These are phyloP conservation scores for Aphelenchoides besseyi DNA, from an alignment of 1,140 invertebrate genomes.

Conservation along the genomic window DNA sequence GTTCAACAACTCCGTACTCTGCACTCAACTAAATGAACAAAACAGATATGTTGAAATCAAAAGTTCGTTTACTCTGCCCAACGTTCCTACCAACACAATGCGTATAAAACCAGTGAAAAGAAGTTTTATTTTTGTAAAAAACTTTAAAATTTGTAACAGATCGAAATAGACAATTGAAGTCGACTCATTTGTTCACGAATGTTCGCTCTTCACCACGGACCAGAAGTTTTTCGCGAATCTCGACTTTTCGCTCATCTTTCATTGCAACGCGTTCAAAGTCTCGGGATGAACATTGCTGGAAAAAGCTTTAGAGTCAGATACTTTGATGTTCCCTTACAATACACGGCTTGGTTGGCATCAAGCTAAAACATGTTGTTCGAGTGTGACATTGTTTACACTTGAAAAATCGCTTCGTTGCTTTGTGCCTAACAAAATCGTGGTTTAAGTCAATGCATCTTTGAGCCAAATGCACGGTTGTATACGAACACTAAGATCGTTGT, in stretches of 20 bases:
- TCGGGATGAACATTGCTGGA: slow-evolving; percentile 26
- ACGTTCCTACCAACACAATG: no score
- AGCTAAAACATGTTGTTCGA: slow-evolving; percentile 32
- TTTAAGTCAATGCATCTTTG: slow-evolving; percentile 22
- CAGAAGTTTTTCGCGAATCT: slow-evolving; percentile 40
- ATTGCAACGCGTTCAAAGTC: slow-evolving; percentile 52
- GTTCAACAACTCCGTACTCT: no score
- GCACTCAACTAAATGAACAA: no score
- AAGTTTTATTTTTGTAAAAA: no score
- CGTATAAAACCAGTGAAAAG: no score
- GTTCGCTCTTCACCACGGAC: slow-evolving; percentile 50
- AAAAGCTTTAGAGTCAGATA: neutral
- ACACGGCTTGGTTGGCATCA: slow-evolving; percentile 48
- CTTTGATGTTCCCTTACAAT: slow-evolving; percentile 27
- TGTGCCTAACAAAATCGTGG: slow-evolving; percentile 37
- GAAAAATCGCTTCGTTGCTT: slow-evolving; percentile 47
- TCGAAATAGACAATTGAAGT: neutral
- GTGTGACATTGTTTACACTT: slow-evolving; percentile 39
- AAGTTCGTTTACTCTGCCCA: no score
- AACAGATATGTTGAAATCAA: no score
- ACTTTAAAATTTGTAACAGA: no score
- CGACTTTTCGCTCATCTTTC: slow-evolving; percentile 52
- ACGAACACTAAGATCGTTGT: slow-evolving; percentile 31
- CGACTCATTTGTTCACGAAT: slow-evolving; percentile 29
- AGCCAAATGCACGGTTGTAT: slow-evolving; percentile 37